Conservation (phyloP, 2,888 invertebrate genomes). For the Plemyria rubiginata region DNA sequence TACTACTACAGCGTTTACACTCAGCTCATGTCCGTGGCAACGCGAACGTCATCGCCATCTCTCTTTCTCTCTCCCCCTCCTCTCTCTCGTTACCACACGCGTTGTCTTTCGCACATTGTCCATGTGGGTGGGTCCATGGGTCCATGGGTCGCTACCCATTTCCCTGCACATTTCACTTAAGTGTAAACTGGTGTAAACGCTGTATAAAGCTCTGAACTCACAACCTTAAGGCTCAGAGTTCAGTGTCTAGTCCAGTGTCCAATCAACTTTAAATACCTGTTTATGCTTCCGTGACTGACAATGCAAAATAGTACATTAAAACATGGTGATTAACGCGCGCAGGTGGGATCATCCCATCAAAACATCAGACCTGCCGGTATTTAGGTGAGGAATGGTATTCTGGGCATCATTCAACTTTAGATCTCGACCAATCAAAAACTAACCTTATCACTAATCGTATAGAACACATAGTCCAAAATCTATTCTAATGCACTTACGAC, state of each 20-base stretch:
- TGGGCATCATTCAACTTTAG: conserved; percentile 59
- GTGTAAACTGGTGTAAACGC: no score
- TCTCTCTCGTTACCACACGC: no score
- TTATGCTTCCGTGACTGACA: conserved; percentile 12
- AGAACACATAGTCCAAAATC: conserved; percentile 11
- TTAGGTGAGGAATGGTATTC: conserved; percentile 67
- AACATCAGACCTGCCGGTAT: conserved; percentile 65
- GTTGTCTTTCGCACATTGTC: no score
- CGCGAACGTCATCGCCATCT: no score
- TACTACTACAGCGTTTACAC: no score
- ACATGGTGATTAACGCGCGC: conserved; percentile 54
- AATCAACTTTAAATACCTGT: conserved; percentile 24
- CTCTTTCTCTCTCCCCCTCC: no score
- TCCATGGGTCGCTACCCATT: no score
- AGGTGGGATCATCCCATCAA: conserved; percentile 65
- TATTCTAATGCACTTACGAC: conserved; percentile 10
- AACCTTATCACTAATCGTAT: conserved; percentile 30
- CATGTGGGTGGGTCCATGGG: no score
- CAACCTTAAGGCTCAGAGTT: not conserved
- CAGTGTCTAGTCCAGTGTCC: not conserved
- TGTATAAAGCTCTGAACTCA: not conserved
- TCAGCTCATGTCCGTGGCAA: no score
- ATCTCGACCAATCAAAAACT: conserved; percentile 1
- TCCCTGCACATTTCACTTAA: no score
- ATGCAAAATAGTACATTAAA: conserved; percentile 35